Evolutionary conservation across 2,888 invertebrate species (phyloP).

Genomic region (Cerceris rybyensis): DNA sequence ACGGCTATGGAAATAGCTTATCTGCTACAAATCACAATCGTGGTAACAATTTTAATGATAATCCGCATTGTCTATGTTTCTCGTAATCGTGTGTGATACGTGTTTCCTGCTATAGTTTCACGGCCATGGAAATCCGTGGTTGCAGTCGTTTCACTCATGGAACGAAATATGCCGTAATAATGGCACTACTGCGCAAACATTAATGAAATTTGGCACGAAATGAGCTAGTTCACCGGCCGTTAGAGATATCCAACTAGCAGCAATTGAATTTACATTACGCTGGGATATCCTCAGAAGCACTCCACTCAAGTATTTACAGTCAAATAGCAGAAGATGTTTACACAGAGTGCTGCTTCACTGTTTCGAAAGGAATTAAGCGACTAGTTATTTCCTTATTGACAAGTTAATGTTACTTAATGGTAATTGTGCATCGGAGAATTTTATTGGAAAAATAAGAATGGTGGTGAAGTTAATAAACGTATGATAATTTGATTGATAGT

Average conservation of each 20-base stretch:
- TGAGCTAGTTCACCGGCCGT: slow-evolving; percentile 3
- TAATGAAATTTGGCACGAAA: slow-evolving; percentile 24
- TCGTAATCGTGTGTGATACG: no score
- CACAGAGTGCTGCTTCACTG: neutral
- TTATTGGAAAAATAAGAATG: no score
- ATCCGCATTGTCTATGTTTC: no score
- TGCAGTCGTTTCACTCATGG: neutral
- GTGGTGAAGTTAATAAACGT: no score
- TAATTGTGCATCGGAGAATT: no score
- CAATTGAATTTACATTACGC: slow-evolving; percentile 40
- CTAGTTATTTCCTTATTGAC: no score
- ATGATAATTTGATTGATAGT: no score
- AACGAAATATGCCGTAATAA: slow-evolving; percentile 16
- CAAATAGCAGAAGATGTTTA: neutral
- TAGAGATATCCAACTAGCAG: slow-evolving; percentile 34
- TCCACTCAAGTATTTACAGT: neutral
- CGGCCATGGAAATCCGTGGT: slow-evolving; percentile 8
- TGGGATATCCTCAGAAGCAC: slow-evolving; percentile 9
- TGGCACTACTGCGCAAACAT: slow-evolving; percentile 20
- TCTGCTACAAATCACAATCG: no score
- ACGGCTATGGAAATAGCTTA: no score
- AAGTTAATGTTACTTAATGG: no score
- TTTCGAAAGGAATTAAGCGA: neutral
- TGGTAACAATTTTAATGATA: no score
- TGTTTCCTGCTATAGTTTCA: no score